phyloP scores from a whole-genome alignment of 2,888 invertebrate genomes.

The Ennomos quercinarius region DNA sequence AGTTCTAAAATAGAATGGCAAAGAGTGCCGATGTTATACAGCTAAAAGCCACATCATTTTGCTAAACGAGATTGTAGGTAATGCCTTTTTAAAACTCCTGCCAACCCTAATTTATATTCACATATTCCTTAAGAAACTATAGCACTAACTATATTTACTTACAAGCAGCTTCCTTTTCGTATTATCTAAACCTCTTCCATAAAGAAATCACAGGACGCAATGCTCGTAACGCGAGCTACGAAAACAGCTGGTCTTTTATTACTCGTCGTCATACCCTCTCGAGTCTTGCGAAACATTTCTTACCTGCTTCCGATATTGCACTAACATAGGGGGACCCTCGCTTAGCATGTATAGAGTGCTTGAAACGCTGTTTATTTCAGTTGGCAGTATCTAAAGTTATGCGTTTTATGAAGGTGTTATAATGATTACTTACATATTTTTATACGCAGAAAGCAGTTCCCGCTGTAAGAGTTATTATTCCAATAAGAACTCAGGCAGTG shows the following conservation, averaged over 20 bases:
- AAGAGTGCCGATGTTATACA: no score
- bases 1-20: no score
- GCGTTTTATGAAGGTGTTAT: background rate
- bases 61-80: no score
- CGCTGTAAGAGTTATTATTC: no score
- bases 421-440: no score
- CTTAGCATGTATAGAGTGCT: constrained; percentile 42
- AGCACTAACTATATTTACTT: no score
- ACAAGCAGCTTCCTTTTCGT: background rate
- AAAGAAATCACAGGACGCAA: constrained; percentile 29
- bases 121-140: no score
- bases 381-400: constrained; percentile 20
- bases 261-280: constrained; percentile 41
- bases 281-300: constrained; percentile 44
- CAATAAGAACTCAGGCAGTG: no score
- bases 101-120: no score
- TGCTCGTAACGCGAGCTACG: constrained; percentile 20
- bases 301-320: constrained; percentile 69
- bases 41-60: no score
- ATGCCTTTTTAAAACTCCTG: no score
- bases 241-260: constrained; percentile 43
- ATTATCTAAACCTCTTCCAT: constrained; percentile 7
- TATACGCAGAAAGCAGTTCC: no score
- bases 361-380: constrained; percentile 10
- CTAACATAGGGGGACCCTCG: constrained; percentile 29